A percentile compares a stretch with the other conserved stretches of the same genome.
Evolutionary conservation across 2,888 invertebrate genomes (phyloP).

Genomic region (Stenchaetothrips biformis): DNA sequence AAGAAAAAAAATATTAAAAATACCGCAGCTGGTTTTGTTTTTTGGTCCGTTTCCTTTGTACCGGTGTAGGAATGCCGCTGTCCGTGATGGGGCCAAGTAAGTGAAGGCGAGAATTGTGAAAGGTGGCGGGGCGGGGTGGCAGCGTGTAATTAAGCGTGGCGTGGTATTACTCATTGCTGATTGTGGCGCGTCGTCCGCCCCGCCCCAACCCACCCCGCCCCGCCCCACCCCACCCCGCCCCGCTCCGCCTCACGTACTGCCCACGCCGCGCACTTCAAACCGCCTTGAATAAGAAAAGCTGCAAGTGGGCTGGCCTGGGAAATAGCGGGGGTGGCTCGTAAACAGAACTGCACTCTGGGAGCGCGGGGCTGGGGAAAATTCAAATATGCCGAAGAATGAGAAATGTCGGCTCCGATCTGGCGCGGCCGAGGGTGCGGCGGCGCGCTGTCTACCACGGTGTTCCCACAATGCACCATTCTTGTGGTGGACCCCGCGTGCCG

Average conservation of each 20-base stretch:
- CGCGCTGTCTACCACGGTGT: too few species aligned
- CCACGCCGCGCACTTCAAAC: neutral
- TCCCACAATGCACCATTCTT: too few species aligned
- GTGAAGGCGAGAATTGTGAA: constrained; percentile 17
- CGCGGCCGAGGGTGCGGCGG: too few species aligned
- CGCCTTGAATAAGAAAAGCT: neutral
- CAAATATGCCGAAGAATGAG: too few species aligned
- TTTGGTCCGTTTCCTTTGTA: neutral
- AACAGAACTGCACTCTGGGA: too few species aligned
- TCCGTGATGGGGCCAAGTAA: constrained; percentile 15
- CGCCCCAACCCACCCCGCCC: neutral
- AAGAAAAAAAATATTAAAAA: neutral
- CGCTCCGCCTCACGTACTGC: neutral
- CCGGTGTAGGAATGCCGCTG: neutral
- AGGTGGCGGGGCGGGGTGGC: neutral
- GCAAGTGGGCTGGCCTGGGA: too few species aligned
- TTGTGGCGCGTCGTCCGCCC: constrained; percentile 5
- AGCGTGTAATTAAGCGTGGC: constrained; percentile 7
- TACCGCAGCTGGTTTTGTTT: neutral
- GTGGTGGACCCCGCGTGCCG: too few species aligned
- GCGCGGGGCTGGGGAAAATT: too few species aligned
- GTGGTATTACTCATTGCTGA: constrained; percentile 20
- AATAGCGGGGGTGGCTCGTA: too few species aligned
- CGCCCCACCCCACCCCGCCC: neutral
- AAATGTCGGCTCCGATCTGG: too few species aligned